Base-by-base conservation (phyloP, 2,888 invertebrate species). In the Isoperla grammatica region DNA sequence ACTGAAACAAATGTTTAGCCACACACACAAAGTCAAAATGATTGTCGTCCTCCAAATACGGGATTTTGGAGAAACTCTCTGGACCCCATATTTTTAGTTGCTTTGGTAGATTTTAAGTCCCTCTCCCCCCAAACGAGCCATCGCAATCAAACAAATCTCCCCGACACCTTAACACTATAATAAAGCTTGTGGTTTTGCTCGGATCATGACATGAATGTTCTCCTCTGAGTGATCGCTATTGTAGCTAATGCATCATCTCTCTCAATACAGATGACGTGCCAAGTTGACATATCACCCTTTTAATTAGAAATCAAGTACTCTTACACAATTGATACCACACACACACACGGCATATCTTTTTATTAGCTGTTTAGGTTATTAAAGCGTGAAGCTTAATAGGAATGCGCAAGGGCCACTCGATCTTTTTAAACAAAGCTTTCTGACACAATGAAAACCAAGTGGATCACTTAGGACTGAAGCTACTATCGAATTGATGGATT, bases 401-500 rank as follows among this genome's bases (percentile, higher is more conserved):
- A 40, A 40, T 40, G 42, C 15, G 11, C 42, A 29, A 6, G 15
- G 11, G n/a, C 42, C 42, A 40, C 42, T 40, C 42, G 4, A 40
- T 40, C 42, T 40, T 40, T 40, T 40, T 46, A 12, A 22, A 46
- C 46, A 46, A 46, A 46, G 46, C 46, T 19, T n/a, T 20, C 19
- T 42, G 12, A 12, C 46, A 22, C 46, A 46, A 46, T 6, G 46
- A 17, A 29, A 29, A 2, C 20, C 20, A 46, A 22, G 19, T 45
- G 46, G 12, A 46, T 46, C 46, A 20, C 20, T 22, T 4, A 22
- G 22, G 46, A 17, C 22, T 22, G 1, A 22, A 46, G 29, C 29
- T 12, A 1, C 35, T n/a, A 20, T 50, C 19, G n/a, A 22, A 15
- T 35, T 59, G 59, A 59, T 59, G 54, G 59, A 59, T 59, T 42